Conservation (phyloP, 2,888 invertebrate genomes). For the Polyploca ridens region DNA sequence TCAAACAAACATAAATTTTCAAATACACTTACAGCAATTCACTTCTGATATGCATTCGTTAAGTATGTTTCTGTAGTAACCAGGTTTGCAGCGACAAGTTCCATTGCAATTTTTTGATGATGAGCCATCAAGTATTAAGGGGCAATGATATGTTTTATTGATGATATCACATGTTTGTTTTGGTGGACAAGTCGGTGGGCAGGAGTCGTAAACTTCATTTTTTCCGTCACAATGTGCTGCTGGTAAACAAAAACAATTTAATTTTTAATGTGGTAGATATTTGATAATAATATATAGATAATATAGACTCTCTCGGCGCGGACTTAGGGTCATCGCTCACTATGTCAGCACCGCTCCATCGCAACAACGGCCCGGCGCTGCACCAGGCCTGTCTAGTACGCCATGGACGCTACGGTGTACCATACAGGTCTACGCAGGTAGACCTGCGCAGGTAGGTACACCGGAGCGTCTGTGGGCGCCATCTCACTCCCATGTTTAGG, state of each 20-base stretch:
- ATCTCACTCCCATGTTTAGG: too few relatives aligned
- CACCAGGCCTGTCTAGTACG: too few relatives aligned
- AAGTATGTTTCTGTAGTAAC: slow-evolving; percentile 25
- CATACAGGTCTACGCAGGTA: too few relatives aligned
- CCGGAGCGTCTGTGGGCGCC: too few relatives aligned
- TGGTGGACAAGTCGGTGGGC: slow-evolving; percentile 39
- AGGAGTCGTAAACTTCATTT: slow-evolving; percentile 31
- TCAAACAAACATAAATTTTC: too few relatives aligned
- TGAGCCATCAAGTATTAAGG: neutral
- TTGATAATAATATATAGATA: too few relatives aligned
- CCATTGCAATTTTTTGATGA: slow-evolving; percentile 1
- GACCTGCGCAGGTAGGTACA: too few relatives aligned
- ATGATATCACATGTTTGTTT: slow-evolving; percentile 36
- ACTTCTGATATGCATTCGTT: slow-evolving; percentile 27
- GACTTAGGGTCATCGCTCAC: too few relatives aligned
- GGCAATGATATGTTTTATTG: slow-evolving; percentile 23
- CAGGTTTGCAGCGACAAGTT: slow-evolving; percentile 27
- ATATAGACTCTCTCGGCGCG: too few relatives aligned
- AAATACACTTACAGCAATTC: slow-evolving; percentile 28
- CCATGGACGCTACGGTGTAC: too few relatives aligned
- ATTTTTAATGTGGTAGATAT: neutral
- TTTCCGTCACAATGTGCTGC: neutral
- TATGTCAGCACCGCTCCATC: too few relatives aligned
- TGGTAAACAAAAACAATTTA: neutral
- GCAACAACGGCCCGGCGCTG: too few relatives aligned